Evolutionary conservation across 2,888 invertebrate genomes (phyloP), one percentile per base, ranked within the genome.

Genomic region (Megastigmus dorsalis): DNA sequence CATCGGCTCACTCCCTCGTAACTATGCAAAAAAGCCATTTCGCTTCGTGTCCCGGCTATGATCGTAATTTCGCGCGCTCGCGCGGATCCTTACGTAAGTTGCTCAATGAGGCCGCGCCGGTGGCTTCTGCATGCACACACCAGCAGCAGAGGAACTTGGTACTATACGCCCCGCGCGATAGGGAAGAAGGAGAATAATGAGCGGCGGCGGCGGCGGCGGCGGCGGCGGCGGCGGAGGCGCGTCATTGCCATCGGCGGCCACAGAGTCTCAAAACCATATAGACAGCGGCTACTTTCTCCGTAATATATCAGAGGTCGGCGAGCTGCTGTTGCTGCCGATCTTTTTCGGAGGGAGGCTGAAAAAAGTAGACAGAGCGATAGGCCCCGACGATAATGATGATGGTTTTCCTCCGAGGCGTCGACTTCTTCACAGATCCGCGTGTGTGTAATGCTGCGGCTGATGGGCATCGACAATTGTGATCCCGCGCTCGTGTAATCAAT

Each of bases 241-340:
- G 43, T 66, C 59, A 52, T 36, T 54, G 36, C 30, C 15, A 9
- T 30, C 6, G 13, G 13, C 54, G 13, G 20, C 33, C 26, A n/a
- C 36, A 55, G 28, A 48, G 33, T 68, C 45, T 48, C 18, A 28
- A 65, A 43, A 59, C 10, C 33, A 9, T 20, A 54, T 13, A n/a
- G n/a, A n/a, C n/a, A n/a, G n/a, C n/a, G 67, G 52, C 23, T 52
- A 65, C 71, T 71, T 71, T 71, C 71, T 71, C 70, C 41, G 52
- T 43, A 54, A 71, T 71, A 71, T 23, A 54, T 52, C 52, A n/a
- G n/a, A n/a, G n/a, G n/a, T n/a, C 43, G 33, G 45, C 20, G 43
- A 41, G 15, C 18, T 2, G 5, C 54, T 0, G 45, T 20, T n/a
- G 5, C 26, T 20, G 9, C 4, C 28, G 2, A 23, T n/a, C n/a